Base-by-base conservation (phyloP, 1,140 invertebrate species). In the Panagrolaimus sp. region DNA sequence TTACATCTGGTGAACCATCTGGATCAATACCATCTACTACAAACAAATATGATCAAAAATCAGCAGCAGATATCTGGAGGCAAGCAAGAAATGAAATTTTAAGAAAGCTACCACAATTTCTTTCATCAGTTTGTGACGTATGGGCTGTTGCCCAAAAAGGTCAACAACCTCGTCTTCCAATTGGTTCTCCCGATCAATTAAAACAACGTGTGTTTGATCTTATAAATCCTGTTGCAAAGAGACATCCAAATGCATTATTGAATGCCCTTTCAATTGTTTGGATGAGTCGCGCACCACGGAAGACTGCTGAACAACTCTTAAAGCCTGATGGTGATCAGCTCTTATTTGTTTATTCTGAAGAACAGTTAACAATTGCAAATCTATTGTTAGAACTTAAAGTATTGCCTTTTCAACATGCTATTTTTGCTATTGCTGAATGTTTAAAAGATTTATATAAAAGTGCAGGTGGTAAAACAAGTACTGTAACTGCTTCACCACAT, bases 221-320 rank as follows among this genome's bases (percentile, higher is more conserved):
- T 67, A 82, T 95, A 0, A 92, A 90, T 78, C 92, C 92, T 1
- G 89, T 95, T 57, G 91, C 91, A 14, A 87, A 91, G 47, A 89
- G 91, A 80, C 91, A 95, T 83, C 89, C 90, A 42, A 86, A 88
- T 13, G 90, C 90, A 80, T 91, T 95, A 70, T 84, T 95, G 63
- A 89, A 89, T 20, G 90, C 92, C 13, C 87, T 94, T 70, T 90
- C 91, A n/a, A 89, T 92, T 47, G 91, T 91, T 44, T 93, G 92
- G 92, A 61, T 62, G 47, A 71, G 1, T 25, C 20, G 72, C 46
- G 16, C 45, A 48, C 48, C 57, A 38, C 42, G 65, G 69, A 66
- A 74, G 65, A 71, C 38, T 20, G 53, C 14, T 38, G 31, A 38
- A 38, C 31, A 38, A 7, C 46, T 74, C 25, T 20, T n/a, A 16